These are phyloP conservation scores for Gymnopithys bicolor DNA, from an alignment of 2,797 vertebrate species.

Conservation along the genomic window DNA sequence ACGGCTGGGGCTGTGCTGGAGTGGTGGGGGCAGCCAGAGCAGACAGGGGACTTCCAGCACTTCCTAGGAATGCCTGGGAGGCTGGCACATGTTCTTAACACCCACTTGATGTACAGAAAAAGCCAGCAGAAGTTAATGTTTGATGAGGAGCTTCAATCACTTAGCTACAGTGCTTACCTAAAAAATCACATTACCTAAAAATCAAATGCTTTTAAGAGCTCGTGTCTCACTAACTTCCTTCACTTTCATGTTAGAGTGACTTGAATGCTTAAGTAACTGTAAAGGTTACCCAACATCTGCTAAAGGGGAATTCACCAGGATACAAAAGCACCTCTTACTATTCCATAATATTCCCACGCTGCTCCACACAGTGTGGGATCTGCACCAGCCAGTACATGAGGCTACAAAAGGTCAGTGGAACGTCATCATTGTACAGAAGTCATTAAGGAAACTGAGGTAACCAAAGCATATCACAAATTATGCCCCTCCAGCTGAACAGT, in stretches of 20 bases:
- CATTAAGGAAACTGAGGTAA: neutral
- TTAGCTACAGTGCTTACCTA: neutral
- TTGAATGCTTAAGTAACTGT: neutral
- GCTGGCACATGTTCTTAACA: neutral
- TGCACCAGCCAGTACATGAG: neutral
- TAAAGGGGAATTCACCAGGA: neutral
- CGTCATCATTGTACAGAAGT: neutral
- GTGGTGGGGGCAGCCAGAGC: neutral
- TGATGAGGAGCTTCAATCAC: slow-evolving; percentile 34
- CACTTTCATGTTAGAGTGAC: neutral
- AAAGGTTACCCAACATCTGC: neutral
- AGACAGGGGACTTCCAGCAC: neutral
- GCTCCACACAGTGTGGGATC: neutral
- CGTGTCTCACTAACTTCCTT: neutral
- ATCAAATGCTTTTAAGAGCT: slow-evolving; percentile 21
- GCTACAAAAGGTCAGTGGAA: neutral
- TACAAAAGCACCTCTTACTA: neutral
- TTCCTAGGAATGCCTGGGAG: slow-evolving; percentile 1
- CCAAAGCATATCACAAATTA: neutral
- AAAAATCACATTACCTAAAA: neutral
- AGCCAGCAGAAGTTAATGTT: slow-evolving; percentile 18
- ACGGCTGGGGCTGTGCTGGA: neutral
- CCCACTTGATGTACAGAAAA: neutral
- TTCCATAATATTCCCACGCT: neutral
- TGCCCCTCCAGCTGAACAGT: neutral